Base-by-base conservation (phyloP, 2,113 vertebrate species). In the Strix uralensis region DNA sequence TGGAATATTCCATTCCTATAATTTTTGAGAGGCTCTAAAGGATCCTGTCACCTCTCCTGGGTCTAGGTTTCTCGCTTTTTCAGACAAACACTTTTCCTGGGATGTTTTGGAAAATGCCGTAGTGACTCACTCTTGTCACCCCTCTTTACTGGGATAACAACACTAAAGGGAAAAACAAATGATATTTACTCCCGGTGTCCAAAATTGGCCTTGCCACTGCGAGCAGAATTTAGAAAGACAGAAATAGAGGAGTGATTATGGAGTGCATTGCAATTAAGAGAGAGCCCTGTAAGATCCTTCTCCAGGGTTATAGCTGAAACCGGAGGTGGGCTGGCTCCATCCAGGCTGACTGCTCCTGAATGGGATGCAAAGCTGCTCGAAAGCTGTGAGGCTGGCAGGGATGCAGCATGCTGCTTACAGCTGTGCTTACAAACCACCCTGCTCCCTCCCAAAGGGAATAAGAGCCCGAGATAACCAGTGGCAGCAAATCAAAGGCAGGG, bases 71-170 rank as follows among this genome's bases (percentile, higher is more conserved):
- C 71, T 92, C 4, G 0, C 26, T 69, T 38, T 52, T 47, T 62
- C 69, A 78, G 52, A 55, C 47, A 78, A 84, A 86, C 52, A 15
- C 46, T 92, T 88, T 54, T 66, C 63, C 46, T 6, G 38, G 86
- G 88, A 66, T 95, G 62, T 96, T 96, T 94, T 95, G 94, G 75
- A 77, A 34, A 55, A 25, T 14, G 59, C 86, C 38, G 7, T 0
- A 15, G 51, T 94, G 90, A 95, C 88, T 96, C 94, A 90, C 18
- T 44, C 55, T 7, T 74, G 92, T 96, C 83, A 19, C 81, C 95
- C 55, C 75, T 82, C 87, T 65, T 54, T 12, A 2, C 74, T 15
- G 83, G 88, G 80, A 83, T 32, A 62, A 88, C 66, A 88, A 27
- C 86, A 27, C 32, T 23, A 21, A 52, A 59, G 61, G 91, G 54